phyloP scores from a whole-genome alignment of 2,888 invertebrate species.

The Lasius fuliginosus region DNA sequence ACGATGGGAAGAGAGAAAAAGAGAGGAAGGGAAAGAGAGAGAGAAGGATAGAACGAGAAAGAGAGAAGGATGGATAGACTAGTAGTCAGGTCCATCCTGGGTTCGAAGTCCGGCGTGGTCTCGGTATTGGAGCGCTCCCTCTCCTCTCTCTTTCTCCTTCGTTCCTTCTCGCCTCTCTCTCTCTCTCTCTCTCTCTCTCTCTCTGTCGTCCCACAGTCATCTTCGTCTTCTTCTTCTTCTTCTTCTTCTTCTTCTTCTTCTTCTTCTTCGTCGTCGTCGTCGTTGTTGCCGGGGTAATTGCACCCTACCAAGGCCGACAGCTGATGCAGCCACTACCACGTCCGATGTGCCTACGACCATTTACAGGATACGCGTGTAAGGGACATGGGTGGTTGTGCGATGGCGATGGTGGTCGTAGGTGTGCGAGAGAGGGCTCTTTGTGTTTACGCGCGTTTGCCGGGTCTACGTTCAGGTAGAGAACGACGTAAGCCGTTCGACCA shows the following conservation, averaged over 20 bases:
- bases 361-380: conserved; percentile 35
- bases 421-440: conserved; percentile 50
- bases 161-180: conserved; percentile 3
- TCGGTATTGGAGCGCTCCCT: conserved; percentile 50
- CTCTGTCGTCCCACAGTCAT: conserved; percentile 55
- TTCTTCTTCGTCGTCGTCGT: conserved; percentile 69
- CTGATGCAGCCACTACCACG: conserved; percentile 83
- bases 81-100: conserved; percentile 74
- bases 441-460: conserved; percentile 59
- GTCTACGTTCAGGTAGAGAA: conserved; percentile 56
- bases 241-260: conserved; percentile 21
- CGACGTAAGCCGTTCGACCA: conserved; percentile 55
- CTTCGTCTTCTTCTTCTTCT: conserved; percentile 49
- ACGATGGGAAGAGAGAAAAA: conserved; percentile 13
- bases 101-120: conserved; percentile 74
- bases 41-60: conserved; percentile 41
- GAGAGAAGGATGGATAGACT: conserved; percentile 59
- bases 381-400: conserved; percentile 32
- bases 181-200: conserved; percentile 43
- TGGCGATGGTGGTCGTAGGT: conserved; percentile 29
- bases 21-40: conserved; percentile 11
- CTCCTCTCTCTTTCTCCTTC: conserved; percentile 36
- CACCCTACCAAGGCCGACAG: conserved; percentile 86
- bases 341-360: conserved; percentile 34
- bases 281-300: conserved; percentile 84